Evolutionary conservation across 2,113 vertebrate genomes (phyloP).

Genomic region (Stercorarius parasiticus): DNA sequence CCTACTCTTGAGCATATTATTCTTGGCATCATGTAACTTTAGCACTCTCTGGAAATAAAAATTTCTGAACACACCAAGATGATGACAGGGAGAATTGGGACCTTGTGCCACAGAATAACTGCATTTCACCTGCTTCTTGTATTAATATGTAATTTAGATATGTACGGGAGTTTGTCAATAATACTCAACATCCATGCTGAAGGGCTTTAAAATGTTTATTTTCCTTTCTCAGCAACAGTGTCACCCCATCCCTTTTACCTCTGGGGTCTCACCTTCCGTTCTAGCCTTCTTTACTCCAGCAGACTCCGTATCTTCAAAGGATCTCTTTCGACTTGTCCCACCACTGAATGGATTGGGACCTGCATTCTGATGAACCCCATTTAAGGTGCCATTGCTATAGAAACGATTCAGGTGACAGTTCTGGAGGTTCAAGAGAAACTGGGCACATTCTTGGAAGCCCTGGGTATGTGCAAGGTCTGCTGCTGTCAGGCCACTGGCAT

Average conservation of each 20-base stretch:
- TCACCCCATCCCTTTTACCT: conserved; percentile 14
- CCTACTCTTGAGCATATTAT: neutral
- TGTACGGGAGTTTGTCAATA: neutral
- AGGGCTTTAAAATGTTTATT: conserved; percentile 42
- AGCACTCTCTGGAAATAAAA: neutral
- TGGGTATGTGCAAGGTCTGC: conserved; percentile 93
- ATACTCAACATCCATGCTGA: conserved; percentile 25
- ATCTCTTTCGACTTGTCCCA: conserved; percentile 85
- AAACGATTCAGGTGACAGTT: conserved; percentile 83
- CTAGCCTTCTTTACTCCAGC: conserved; percentile 85
- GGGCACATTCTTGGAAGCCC: conserved; percentile 90
- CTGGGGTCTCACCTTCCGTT: conserved; percentile 77
- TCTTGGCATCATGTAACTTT: neutral
- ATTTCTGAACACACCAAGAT: neutral
- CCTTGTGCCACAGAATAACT: neutral
- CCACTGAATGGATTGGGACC: conserved; percentile 74
- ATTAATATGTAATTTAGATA: neutral
- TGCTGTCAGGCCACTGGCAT: conserved; percentile 91
- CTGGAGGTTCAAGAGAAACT: conserved; percentile 89
- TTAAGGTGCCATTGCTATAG: conserved; percentile 81
- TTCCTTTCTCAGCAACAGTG: neutral
- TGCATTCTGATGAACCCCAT: conserved; percentile 72
- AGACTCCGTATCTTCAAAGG: conserved; percentile 74
- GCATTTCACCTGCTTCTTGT: neutral
- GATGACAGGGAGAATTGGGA: neutral